These are phyloP conservation scores for Nomada lathburiana DNA, from an alignment of 2,888 invertebrate species.

Conservation along the genomic window DNA sequence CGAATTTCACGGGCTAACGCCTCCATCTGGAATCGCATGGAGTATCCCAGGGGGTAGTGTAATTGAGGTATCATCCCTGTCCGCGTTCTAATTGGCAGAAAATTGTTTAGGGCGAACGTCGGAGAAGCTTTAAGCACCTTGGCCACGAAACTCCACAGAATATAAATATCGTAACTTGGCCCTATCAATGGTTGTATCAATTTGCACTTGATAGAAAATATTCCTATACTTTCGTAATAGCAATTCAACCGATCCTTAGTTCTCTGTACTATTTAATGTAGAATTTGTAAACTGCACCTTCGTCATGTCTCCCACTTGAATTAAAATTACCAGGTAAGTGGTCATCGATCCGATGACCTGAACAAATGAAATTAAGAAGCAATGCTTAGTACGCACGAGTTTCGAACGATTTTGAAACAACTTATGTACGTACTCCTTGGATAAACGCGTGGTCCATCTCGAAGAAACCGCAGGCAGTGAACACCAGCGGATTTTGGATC, in stretches of 20 bases:
- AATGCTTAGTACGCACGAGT: background rate
- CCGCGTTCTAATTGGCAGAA: constrained; percentile 75
- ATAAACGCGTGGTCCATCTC: constrained; percentile 72
- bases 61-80: constrained; percentile 72
- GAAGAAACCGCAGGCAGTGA: constrained; percentile 75
- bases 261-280: background rate
- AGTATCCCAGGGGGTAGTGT: constrained; percentile 62
- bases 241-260: background rate
- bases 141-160: background rate
- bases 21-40: constrained; percentile 70
- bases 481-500: constrained; percentile 74
- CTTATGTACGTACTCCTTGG: constrained; percentile 65
- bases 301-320: constrained; percentile 70
- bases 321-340: constrained; percentile 77
- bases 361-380: background rate
- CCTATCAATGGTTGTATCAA: background rate
- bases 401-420: background rate
- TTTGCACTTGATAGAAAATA: no score
- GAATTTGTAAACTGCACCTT: background rate
- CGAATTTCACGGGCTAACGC: constrained; percentile 80
- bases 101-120: constrained; percentile 67
- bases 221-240: no score
- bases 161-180: background rate
- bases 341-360: constrained; percentile 74
- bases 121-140: constrained; percentile 1